Evolutionary conservation across 2,888 invertebrate species (phyloP), one percentile per base, ranked within the genome.

Genomic region (Nymphalis c-album): DNA sequence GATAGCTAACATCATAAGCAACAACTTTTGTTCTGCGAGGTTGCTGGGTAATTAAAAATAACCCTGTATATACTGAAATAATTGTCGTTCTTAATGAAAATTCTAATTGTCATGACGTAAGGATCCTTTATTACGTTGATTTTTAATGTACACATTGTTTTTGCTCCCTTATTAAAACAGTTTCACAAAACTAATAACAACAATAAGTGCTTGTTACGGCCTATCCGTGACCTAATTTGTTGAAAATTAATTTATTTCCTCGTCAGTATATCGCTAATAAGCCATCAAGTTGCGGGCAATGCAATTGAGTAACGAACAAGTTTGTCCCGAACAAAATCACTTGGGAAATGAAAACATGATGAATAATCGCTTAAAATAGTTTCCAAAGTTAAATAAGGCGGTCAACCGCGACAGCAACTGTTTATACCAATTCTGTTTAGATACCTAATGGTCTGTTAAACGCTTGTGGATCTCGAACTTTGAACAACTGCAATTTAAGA

Each of bases 211-310:
- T 78, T 77, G 78, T 82, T 82, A 82, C 51, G 78, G 69, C 78
- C 78, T 78, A 76, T 31, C 73, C 73, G 77, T 78, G 89, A 89
- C 88, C 89, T 77, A 88, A 88, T 90, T 88, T 81, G 82, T 83
- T 76, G 67, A 82, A 79, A 87, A 85, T 85, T 84, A 86, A 85
- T 85, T 83, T 79, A 85, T 84, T 85, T 85, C 81, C 84, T 80
- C 68, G 71, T 78, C 75, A 69, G 75, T 78, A 79, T 77, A 80
- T 77, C 73, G 78, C 78, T 82, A 82, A 77, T 76, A 76, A 73
- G 68, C 71, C 68, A 75, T 74, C 71, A 73, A 61, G 68, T 70
- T 69, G 68, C 67, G 70, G 64, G 55, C 68, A 71, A 71, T 64
- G 68, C 71, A 67, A 71, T 73, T 63, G 67, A 50, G 57, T 57